A percentile compares a stretch with the other conserved stretches of the same genome.
phyloP scores from a whole-genome alignment of 53 echinoderm and acorn worm genomes.

The Mesocentrotus franciscanus region DNA sequence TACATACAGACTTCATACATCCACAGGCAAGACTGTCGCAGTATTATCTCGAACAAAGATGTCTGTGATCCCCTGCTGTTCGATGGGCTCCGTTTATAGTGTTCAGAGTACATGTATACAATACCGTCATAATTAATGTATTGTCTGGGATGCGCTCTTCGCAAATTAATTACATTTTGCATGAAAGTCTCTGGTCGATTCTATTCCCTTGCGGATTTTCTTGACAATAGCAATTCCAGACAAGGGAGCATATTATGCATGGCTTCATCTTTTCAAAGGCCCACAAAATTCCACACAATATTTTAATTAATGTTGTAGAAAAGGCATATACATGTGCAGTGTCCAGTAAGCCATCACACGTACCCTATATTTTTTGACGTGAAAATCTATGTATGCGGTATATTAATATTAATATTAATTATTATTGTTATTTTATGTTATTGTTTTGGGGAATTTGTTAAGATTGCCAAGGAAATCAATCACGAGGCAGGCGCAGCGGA shows the following conservation, averaged over 20 bases:
- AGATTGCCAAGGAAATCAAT: too few species aligned
- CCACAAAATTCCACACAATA: background rate
- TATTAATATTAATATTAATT: too few species aligned
- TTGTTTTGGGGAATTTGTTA: too few species aligned
- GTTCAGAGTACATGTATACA: background rate
- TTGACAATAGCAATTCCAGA: background rate
- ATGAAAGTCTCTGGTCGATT: background rate
- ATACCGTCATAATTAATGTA: background rate
- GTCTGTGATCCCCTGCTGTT: background rate
- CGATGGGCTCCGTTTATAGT: background rate
- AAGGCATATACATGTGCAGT: background rate
- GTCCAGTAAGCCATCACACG: background rate
- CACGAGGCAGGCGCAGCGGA: too few species aligned
- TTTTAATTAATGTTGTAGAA: background rate
- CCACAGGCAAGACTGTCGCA: too few species aligned
- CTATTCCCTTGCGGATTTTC: background rate
- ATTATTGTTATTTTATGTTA: too few species aligned
- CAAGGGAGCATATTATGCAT: background rate
- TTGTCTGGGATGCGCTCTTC: background rate
- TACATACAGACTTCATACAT: too few species aligned
- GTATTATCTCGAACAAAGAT: background rate
- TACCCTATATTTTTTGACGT: too few species aligned
- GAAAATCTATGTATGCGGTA: too few species aligned
- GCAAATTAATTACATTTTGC: background rate
- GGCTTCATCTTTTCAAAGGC: background rate